A percentile compares a stretch with the other conserved stretches of the same genome.
Evolutionary conservation across 1,140 invertebrate genomes (phyloP).

Genomic region (Phocides pigmalion): DNA sequence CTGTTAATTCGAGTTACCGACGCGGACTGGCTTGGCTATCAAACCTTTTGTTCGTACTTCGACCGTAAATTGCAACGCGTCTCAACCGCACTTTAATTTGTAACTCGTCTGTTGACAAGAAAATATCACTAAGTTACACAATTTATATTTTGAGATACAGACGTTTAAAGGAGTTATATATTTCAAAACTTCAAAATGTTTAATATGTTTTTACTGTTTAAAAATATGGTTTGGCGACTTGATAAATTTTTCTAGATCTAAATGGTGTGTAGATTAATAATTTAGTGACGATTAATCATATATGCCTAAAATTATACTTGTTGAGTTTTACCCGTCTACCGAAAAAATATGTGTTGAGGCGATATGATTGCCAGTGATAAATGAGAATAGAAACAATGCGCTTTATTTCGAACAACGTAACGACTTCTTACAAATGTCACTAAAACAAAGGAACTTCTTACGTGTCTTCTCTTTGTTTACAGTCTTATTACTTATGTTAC

Average conservation of each 20-base stretch:
- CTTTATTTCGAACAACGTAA: slow-evolving; percentile 30
- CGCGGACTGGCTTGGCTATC: slow-evolving; percentile 5
- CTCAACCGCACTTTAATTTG: slow-evolving; percentile 50
- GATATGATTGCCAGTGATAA: slow-evolving; percentile 37
- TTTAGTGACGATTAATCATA: no score
- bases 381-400: slow-evolving; percentile 35
- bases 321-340: no score
- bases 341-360: slow-evolving; percentile 47
- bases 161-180: no score
- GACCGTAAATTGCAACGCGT: slow-evolving; percentile 48
- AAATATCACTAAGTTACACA: no score
- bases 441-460: slow-evolving; percentile 31
- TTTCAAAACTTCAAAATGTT: no score
- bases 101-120: no score
- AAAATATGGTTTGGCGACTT: no score
- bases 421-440: slow-evolving; percentile 22
- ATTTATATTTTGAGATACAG: no score
- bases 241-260: no score
- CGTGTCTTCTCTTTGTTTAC: slow-evolving; percentile 16
- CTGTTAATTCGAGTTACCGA: neutral
- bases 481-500: slow-evolving; percentile 1
- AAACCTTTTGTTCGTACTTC: slow-evolving; percentile 55
- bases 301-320: no score
- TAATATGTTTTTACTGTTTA: no score
- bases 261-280: no score